Evolutionary conservation across 1,140 invertebrate genomes (phyloP), one percentile per base, ranked within the genome.

Genomic region (Diprion similis): DNA sequence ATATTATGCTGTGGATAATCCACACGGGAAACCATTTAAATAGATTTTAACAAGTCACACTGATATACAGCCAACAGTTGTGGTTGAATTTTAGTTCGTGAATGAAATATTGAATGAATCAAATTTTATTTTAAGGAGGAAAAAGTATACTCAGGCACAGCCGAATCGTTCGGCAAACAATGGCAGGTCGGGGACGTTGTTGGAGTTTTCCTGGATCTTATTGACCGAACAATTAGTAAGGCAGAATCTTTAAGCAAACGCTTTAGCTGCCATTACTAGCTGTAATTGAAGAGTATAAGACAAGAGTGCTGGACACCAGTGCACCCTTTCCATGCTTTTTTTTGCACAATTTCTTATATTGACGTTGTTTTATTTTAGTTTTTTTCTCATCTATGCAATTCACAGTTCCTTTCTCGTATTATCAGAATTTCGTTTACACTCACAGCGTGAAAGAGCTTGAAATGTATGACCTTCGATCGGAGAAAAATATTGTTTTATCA

Each of bases 171-270:
- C 89, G 97, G 97, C 85, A 97, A 97, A 90, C 95, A 96, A 90
- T 98, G 96, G 96, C 93, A 95, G 87, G 92, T 96, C 82, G 95
- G 95, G 83, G 97, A 98, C 90, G 94, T 97, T 86, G 95, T 98
- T 83, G 96, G 97, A 76, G 96, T 97, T 81, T 98, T 98, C 91
- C 93, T 98, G 88, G 97, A 98, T 92, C 91, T 98, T 85, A 95
- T 97, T 91, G 97, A 98, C 91, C 94, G 94, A 86, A 98, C 96
- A 82, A 97, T 98, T 91, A 97, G 96, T 97, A 96, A 95, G 94
- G 91, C 83, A 81, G 83, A 87, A 84, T 85, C 77, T 86, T 85
- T 85, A 83, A 83, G 78, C 81, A 78, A 83, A 83, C 81, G 82
- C 84, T 86, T 87, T 79, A 79, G 85, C 82, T 85, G 81, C 81